These are phyloP conservation scores for Drosophila tristis DNA, from an alignment of 1,140 invertebrate species.

Conservation along the genomic window DNA sequence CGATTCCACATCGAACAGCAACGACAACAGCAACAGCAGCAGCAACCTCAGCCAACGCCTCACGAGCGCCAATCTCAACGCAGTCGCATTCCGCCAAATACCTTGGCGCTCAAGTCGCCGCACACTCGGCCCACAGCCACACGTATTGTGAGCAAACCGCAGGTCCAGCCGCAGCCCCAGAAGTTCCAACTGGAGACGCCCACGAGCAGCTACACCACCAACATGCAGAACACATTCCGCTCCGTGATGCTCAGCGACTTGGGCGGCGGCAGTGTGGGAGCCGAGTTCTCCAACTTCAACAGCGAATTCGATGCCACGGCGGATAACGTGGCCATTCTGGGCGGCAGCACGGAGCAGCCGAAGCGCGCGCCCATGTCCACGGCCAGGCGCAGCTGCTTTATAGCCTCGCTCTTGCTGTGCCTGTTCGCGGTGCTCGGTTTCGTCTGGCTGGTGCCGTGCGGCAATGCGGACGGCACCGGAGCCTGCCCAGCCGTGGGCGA, in stretches of 20 bases:
- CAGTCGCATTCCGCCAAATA: slow-evolving; percentile 67
- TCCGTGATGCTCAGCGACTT: slow-evolving; percentile 86
- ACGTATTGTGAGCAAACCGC: slow-evolving; percentile 33
- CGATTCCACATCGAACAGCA: slow-evolving; percentile 20
- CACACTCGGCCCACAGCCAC: slow-evolving; percentile 60
- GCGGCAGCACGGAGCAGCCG: slow-evolving; percentile 34
- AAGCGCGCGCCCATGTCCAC: slow-evolving; percentile 86
- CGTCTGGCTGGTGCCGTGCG: slow-evolving; percentile 90
- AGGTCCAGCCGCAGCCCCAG: slow-evolving; percentile 25
- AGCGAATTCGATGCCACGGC: slow-evolving; percentile 75
- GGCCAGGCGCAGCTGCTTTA: slow-evolving; percentile 87
- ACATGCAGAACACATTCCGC: slow-evolving; percentile 80
- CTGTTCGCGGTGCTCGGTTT: slow-evolving; percentile 89
- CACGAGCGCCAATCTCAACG: slow-evolving; percentile 66
- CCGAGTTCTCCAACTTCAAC: slow-evolving; percentile 76
- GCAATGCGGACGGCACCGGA: slow-evolving; percentile 85
- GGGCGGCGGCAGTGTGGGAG: slow-evolving; percentile 66
- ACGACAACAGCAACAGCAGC: slow-evolving; percentile 23
- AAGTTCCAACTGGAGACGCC: slow-evolving; percentile 53
- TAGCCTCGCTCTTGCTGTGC: slow-evolving; percentile 89
- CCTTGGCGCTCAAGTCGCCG: slow-evolving; percentile 56
- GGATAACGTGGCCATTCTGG: slow-evolving; percentile 81
- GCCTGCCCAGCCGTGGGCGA: slow-evolving; percentile 86
- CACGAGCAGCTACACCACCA: slow-evolving; percentile 67
- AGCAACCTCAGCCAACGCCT: slow-evolving; percentile 34